Conservation (phyloP, 2,888 invertebrate species). For the Pomacea canaliculata region DNA sequence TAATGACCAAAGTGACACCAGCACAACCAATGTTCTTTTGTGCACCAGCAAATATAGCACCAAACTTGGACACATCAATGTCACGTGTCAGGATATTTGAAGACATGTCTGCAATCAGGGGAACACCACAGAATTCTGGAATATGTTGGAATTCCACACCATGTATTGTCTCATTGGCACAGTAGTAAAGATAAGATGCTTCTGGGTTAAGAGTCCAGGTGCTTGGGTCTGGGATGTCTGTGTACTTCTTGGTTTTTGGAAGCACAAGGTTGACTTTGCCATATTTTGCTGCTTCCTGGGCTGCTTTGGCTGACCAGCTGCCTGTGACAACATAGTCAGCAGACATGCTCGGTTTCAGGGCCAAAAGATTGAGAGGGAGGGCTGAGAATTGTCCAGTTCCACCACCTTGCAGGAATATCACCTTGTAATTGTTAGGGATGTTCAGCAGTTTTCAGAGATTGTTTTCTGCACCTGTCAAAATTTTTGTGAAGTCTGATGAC, state of each 20-base stretch:
- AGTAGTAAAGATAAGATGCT: constrained; percentile 96
- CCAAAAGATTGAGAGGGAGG: constrained; percentile 86
- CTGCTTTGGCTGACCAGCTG: constrained; percentile 95
- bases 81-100: constrained; percentile 93
- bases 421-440: constrained; percentile 92
- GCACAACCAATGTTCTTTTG: constrained; percentile 98
- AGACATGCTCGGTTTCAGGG: constrained; percentile 50
- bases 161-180: constrained; percentile 97
- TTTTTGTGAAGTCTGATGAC: constrained; percentile 84
- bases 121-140: constrained; percentile 76
- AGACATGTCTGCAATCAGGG: constrained; percentile 96
- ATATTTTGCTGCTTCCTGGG: constrained; percentile 94
- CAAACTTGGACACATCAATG: constrained; percentile 93
- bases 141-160: constrained; percentile 76
- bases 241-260: constrained; percentile 81
- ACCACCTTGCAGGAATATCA: constrained; percentile 94
- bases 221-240: constrained; percentile 79
- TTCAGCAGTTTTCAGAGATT: constrained; percentile 77
- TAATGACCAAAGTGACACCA: constrained; percentile 91
- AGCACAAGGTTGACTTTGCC: constrained; percentile 89
- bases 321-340: constrained; percentile 76
- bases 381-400: constrained; percentile 96
- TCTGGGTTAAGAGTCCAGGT: constrained; percentile 88
- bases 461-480: constrained; percentile 79
- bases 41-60: constrained; percentile 93